These are phyloP conservation scores for Spisula solida DNA, from an alignment of 2,888 invertebrate species.

Conservation along the genomic window DNA sequence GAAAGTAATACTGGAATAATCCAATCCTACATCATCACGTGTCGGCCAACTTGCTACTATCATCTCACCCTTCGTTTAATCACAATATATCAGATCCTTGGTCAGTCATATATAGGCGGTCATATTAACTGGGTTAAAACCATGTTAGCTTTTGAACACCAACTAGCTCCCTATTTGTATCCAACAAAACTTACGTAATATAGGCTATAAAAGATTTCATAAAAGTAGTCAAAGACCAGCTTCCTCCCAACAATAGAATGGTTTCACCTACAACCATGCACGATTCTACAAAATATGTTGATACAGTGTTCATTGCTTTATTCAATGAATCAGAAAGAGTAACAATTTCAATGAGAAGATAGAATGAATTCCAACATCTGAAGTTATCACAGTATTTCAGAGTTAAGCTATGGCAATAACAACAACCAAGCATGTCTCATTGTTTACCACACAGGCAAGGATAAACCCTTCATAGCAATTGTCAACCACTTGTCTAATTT, in stretches of 20 bases:
- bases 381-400: slow-evolving; percentile 40
- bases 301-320: slow-evolving; percentile 25
- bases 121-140: slow-evolving; percentile 19
- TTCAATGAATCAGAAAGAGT: not conserved
- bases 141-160: not conserved
- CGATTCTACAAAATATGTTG: slow-evolving; percentile 24
- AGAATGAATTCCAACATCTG: slow-evolving; percentile 11
- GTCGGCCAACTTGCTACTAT: not conserved
- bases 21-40: not conserved
- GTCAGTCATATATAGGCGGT: not conserved
- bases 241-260: not conserved
- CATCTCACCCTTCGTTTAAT: not conserved
- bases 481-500: not conserved
- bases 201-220: slow-evolving; percentile 17
- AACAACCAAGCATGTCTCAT: not conserved
- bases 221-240: slow-evolving; percentile 29
- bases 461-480: not conserved
- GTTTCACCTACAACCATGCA: slow-evolving; percentile 7
- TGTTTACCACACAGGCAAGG: no score
- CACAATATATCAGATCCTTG: slow-evolving; percentile 25
- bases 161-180: not conserved
- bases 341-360: slow-evolving; percentile 18
- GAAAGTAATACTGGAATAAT: not conserved
- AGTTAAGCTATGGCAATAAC: slow-evolving; percentile 14
- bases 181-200: not conserved